Evolutionary conservation across 2,797 vertebrate species (phyloP), one percentile per base, ranked within the genome.

Genomic region (Staurois parvus): DNA sequence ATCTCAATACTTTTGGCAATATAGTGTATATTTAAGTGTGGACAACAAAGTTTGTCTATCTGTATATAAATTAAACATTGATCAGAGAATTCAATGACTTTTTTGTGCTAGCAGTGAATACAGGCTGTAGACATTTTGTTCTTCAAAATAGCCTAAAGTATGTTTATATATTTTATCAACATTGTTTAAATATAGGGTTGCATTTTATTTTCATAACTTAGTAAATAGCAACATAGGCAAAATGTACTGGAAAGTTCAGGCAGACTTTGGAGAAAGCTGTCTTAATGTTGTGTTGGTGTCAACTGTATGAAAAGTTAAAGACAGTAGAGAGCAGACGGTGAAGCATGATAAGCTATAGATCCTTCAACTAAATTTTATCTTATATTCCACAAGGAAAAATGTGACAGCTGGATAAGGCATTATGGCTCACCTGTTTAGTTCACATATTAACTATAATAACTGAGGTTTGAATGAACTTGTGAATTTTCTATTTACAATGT

Each of bases 301-400:
- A 84, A 62, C 91, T 89, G 90, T 91, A 92, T 88, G 91, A 92
- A 91, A 9, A 70, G 88, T 89, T 81, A 80, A 90, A 90, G 89
- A 91, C 89, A 89, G 75, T 78, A 92, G 91, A 84, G 91, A 91
- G 88, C 87, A 88, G 88, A 70, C 85, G 89, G 85, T 89, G 88
- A 37, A 29, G 75, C 83, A 77, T 40, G 29, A 76, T 82, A 80
- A 91, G 93, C 91, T 90, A 90, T 77, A 0, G n/a, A 85, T 1
- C 89, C 92, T 92, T 89, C 89, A 86, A 9, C 45, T 85, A 59
- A 83, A 83, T 72, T 87, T 73, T 81, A 88, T 74, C 74, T 81
- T 75, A 74, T 87, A 89, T 87, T 89, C 84, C 86, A 72, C 87
- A 85, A 89, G 86, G 34, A 86, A 64, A 73, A 83, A 59, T 68